phyloP scores from a whole-genome alignment of 1,140 invertebrate genomes.

The Geopemphigus sp. region DNA sequence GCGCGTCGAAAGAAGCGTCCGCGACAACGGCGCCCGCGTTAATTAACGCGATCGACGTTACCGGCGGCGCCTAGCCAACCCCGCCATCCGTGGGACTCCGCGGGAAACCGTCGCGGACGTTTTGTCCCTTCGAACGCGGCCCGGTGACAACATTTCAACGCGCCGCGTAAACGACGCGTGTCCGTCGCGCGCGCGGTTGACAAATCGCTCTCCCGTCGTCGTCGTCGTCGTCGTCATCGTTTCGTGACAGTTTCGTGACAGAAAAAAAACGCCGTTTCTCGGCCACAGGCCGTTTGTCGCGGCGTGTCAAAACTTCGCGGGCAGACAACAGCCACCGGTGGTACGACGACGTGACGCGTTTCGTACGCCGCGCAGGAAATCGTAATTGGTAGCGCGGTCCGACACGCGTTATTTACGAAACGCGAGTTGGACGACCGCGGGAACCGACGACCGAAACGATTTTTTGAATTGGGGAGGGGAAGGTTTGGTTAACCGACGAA shows the following conservation, averaged over 20 bases:
- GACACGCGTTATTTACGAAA: neutral
- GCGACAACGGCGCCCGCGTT: too few species aligned
- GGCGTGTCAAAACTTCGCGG: conserved; percentile 6
- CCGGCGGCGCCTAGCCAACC: conserved; percentile 19
- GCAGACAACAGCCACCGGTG: too few species aligned
- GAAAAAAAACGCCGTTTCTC: neutral
- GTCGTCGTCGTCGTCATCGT: too few species aligned
- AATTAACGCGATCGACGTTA: conserved; percentile 37
- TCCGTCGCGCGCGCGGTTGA: conserved; percentile 32
- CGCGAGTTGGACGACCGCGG: too few species aligned
- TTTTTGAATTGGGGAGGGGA: too few species aligned
- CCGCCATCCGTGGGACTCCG: neutral
- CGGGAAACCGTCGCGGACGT: neutral
- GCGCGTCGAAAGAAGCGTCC: too few species aligned
- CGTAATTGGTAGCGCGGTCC: conserved; percentile 20
- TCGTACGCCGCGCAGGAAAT: conserved; percentile 7
- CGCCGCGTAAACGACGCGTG: conserved; percentile 42
- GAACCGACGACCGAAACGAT: too few species aligned
- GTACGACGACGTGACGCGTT: too few species aligned
- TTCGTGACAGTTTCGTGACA: too few species aligned
- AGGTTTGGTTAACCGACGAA: too few species aligned
- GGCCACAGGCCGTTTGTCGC: conserved; percentile 29
- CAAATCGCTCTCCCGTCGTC: conserved; percentile 37
- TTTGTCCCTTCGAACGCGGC: conserved; percentile 20
- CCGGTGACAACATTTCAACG: neutral